Evolutionary conservation across 1,140 invertebrate genomes (phyloP), one percentile per base, ranked within the genome.

Genomic region (Cyclina sinensis): DNA sequence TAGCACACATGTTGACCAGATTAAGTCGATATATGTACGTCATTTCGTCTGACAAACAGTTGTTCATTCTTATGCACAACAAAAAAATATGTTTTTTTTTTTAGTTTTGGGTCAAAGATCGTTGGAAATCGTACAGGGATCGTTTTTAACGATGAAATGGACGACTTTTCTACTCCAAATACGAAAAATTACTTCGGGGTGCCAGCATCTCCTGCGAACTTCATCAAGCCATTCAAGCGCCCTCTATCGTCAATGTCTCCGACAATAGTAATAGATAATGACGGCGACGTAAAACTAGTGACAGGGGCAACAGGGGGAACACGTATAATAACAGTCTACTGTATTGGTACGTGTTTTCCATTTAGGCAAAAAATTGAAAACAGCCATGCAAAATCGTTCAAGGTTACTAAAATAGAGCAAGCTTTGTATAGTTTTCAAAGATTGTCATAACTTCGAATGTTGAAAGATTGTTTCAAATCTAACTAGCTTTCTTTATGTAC

Each of bases 211-310:
- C 89, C 90, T 18, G 97, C 97, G 12, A 99, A 99, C 96, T 97
- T 96, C 87, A 98, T 99, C 83, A 86, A 93, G 82, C 97, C 97
- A 2, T 97, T 97, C 37, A 99, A 99, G 95, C 96, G 98, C 57
- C 97, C 99, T 0, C 94, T 99, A 89, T 99, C 98, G 0, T 99
- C 99, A 12, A 99, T 99, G 97, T 97, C 96, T 88, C 99, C 99
- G 0, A 96, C 97, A 27, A 97, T 99, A 70, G 96, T 99, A 30
- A 96, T 97, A 0, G 97, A 98, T 91, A 57, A 90, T 27, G 96
- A 97, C 76, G 87, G 91, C 32, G 96, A 98, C 87, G 97, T 95
- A 0, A 97, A 96, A 85, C 95, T 99, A 93, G 97, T 98, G 0
- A 96, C 99, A 46, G 99, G 99, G 0, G 98, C 97, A 1, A 97